These are phyloP conservation scores for Iguana delicatissima DNA, from an alignment of 2,797 vertebrate species.

Conservation along the genomic window DNA sequence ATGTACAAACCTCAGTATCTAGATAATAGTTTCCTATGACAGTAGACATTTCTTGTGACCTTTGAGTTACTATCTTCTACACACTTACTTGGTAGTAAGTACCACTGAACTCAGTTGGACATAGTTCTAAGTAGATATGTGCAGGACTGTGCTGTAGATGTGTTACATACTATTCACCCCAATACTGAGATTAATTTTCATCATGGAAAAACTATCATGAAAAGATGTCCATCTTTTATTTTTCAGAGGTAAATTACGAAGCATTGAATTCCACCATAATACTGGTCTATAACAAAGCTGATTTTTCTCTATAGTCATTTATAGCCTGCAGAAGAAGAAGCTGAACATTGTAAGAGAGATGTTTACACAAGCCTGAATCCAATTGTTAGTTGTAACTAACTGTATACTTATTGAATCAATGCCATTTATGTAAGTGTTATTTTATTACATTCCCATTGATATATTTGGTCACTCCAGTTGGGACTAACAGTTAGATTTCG, in stretches of 20 bases:
- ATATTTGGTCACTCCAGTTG: too few species aligned
- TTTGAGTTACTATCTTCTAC: background rate
- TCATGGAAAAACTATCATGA: background rate
- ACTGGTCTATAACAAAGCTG: background rate
- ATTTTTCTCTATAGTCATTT: background rate
- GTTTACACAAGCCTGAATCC: background rate
- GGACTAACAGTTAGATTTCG: too few species aligned
- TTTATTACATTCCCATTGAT: too few species aligned
- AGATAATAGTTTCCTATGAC: constrained; percentile 6
- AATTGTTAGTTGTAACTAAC: too few species aligned
- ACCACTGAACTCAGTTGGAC: background rate
- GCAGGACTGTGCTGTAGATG: background rate
- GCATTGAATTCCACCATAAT: background rate
- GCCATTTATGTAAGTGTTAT: too few species aligned
- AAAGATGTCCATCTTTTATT: background rate
- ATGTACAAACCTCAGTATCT: background rate
- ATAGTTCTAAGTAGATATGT: background rate
- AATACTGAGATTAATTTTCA: background rate
- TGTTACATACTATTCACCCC: background rate
- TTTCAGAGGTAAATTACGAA: background rate
- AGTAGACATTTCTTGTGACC: background rate
- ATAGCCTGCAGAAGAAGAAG: background rate
- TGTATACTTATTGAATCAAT: too few species aligned
- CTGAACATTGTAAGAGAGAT: background rate
- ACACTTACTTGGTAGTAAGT: background rate